phyloP scores from a whole-genome alignment of 2,888 invertebrate genomes.

The Ophraella communa region DNA sequence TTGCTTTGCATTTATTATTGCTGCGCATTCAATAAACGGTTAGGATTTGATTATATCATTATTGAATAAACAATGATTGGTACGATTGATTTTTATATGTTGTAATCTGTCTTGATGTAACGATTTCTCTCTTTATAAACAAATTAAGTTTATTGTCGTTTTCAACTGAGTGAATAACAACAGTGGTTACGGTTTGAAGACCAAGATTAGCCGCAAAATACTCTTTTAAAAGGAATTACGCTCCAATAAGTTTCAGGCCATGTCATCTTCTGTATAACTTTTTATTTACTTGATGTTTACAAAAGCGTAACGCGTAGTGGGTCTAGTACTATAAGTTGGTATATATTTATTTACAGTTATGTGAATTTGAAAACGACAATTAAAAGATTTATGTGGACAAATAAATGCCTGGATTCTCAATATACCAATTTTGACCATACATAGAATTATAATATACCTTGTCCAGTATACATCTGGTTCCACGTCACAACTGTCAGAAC shows the following conservation, averaged over 20 bases:
- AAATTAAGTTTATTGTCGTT: conserved; percentile 20
- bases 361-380: background rate
- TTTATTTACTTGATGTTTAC: conserved; percentile 1
- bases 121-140: background rate
- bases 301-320: background rate
- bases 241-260: conserved; percentile 18
- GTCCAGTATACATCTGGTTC: too few relatives aligned
- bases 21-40: background rate
- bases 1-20: background rate
- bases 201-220: conserved; percentile 15
- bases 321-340: background rate
- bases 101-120: background rate
- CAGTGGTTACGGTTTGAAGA: conserved; percentile 21
- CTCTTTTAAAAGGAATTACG: conserved; percentile 13
- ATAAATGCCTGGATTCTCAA: background rate
- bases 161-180: conserved; percentile 19
- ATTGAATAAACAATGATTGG: background rate
- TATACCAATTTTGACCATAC: too few relatives aligned
- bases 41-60: background rate
- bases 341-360: background rate
- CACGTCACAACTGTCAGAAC: too few relatives aligned
- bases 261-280: conserved; percentile 7
- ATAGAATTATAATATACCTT: too few relatives aligned
- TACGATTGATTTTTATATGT: background rate
- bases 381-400: background rate